Conservation (phyloP, 2,888 invertebrate species). For the Ptychoptera contaminata region DNA sequence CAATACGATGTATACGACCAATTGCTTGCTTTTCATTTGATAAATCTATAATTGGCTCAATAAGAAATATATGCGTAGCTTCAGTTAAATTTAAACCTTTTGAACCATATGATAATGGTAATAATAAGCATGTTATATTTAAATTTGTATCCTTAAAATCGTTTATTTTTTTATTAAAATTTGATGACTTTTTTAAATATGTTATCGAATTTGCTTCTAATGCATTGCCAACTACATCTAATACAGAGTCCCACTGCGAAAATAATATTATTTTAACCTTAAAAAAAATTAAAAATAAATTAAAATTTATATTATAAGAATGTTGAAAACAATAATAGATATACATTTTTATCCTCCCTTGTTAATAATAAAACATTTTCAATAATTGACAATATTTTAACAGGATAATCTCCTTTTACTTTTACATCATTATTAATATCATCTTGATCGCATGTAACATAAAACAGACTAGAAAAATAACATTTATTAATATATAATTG, state of each 20-base stretch:
- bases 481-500: background rate
- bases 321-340: background rate
- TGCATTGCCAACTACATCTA: slow-evolving; percentile 20
- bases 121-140: slow-evolving; percentile 41
- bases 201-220: slow-evolving; percentile 18
- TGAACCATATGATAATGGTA: slow-evolving; percentile 50
- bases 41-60: slow-evolving; percentile 57
- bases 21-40: slow-evolving; percentile 62
- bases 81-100: slow-evolving; percentile 66
- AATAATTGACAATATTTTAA: slow-evolving; percentile 51
- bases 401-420: slow-evolving; percentile 48
- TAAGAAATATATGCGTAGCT: slow-evolving; percentile 59
- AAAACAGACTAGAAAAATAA: slow-evolving; percentile 18
- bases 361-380: slow-evolving; percentile 38
- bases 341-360: slow-evolving; percentile 31
- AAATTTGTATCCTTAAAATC: slow-evolving; percentile 23
- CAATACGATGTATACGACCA: slow-evolving; percentile 62
- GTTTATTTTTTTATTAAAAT: slow-evolving; percentile 19
- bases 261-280: slow-evolving; percentile 54
- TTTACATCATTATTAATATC: slow-evolving; percentile 16
- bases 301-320: background rate
- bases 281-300: background rate
- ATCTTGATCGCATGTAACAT: slow-evolving; percentile 16
- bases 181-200: slow-evolving; percentile 21
- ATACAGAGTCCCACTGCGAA: slow-evolving; percentile 37